Evolutionary conservation across 1,140 invertebrate genomes (phyloP), one percentile per base, ranked within the genome.

Genomic region (Drosophila subobscura): DNA sequence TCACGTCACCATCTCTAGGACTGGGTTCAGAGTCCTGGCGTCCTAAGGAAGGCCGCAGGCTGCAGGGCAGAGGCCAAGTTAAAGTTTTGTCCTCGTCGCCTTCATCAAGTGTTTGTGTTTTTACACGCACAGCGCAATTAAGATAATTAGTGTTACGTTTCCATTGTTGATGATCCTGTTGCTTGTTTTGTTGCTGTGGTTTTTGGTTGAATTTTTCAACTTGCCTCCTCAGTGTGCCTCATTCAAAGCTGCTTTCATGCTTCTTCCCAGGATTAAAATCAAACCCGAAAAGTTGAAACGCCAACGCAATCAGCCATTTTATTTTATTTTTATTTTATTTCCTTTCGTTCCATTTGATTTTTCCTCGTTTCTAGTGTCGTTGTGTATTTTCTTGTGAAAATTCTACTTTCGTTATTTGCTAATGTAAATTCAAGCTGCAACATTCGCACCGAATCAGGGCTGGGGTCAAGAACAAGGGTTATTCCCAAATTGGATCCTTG

Each of bases 91-190:
- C 72, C 81, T 77, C 80, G 72, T 65, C 77, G 77, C 78, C 71
- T 86, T 61, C 80, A 81, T 85, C 64, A 81, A 85, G 80, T 85
- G 80, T 81, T 86, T 57, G 80, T 85, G 80, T 81, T 86, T 57
- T 58, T 54, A 75, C 77, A 81, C 83, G 75, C 77, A 70, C 70
- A 47, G 53, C 54, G 66, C 80, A 86, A 86, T 86, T 86, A 86
- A 56, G 59, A 77, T 86, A 86, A 86, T 86, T 86, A 88, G 83
- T 78, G 70, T 61, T 72, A 77, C 83, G 77, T 76, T 68, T 50
- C 72, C 63, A 44, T 44, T 68, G 50, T 49, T 72, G 41, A 44
- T 56, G 41, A 33, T 42, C 25, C 50, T 54, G 41, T 53, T 68
- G 42, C 63, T 66, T 51, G 47, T 67, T 5, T 46, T 56, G 42